These are phyloP conservation scores for Rhaphigaster nebulosa DNA, from an alignment of 2,888 invertebrate species.

Conservation along the genomic window DNA sequence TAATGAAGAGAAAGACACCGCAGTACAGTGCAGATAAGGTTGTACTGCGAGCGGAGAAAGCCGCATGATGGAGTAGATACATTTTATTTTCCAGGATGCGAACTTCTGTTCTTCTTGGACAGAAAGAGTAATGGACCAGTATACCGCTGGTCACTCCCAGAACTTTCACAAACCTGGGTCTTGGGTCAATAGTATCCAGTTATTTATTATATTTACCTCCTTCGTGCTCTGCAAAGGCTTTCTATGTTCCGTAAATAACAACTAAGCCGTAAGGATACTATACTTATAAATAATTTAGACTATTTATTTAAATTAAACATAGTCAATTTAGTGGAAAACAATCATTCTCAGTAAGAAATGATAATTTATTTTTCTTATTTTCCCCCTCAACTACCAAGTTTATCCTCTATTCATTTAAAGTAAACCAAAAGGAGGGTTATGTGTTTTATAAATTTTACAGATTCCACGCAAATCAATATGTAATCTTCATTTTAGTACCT, in stretches of 20 bases:
- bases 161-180: constrained; percentile 1
- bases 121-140: background rate
- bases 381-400: no score
- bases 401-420: no score
- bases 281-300: background rate
- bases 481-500: no score
- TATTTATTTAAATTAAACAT: background rate
- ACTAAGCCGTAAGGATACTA: background rate
- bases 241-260: background rate
- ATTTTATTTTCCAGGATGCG: constrained; percentile 34
- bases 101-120: constrained; percentile 21
- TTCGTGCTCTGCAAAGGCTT: background rate
- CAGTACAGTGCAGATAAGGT: background rate
- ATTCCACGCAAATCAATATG: no score
- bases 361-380: no score
- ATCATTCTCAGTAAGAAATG: no score
- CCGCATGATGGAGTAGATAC: background rate
- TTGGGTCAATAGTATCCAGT: background rate
- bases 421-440: no score
- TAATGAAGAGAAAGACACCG: constrained; percentile 5
- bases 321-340: background rate
- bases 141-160: background rate
- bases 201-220: background rate
- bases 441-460: no score
- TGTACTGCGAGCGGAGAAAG: background rate